Evolutionary conservation across 1,140 invertebrate genomes (phyloP), one percentile per base, ranked within the genome.

Genomic region (Trypoxylus dichotomus): DNA sequence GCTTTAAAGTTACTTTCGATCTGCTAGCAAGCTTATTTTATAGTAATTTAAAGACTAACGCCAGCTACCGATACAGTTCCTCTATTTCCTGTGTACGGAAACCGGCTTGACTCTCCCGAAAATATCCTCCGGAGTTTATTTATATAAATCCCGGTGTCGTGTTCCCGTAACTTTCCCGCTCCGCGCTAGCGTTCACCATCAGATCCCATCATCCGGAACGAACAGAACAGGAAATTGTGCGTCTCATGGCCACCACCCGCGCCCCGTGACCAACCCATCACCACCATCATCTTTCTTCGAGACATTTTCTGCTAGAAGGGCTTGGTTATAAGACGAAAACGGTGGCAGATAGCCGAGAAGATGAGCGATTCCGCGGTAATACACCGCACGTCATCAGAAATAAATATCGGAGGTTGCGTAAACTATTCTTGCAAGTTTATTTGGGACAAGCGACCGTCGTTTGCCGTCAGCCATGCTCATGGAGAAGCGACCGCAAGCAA

Each of bases 191-290:
- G 15, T 54, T 54, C 15, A 19, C 60, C 27, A 68, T 25, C 60
- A 29, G 27, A 29, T 29, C 24, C 21, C 60, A 68, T 68, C 60
- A 68, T 27, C 27, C 24, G 60, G 27, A 68, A 68, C 60, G 60
- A 68, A 68, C 60, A 68, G 60, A 68, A 68, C 60, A 68, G 60
- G 60, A 68, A 68, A 68, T 68, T 68, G 60, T 68, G 60, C 60
- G 60, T 68, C 60, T 68, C 24, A 24, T 68, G 27, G 60, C 60
- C 27, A 29, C 27, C 60, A 8, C 60, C 19, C 60, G 11, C 27
- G 19, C 60, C 60, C 27, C 15, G 60, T 29, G 60, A 29, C 60
- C 24, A 68, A 25, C 60, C 24, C 60, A 68, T 68, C 60, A 29
- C 24, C 60, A 25, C 60, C 19, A 13, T 68, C 24, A 68, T 68